phyloP scores from a whole-genome alignment of 1,140 invertebrate genomes.

The Ridgeia piscesae region DNA sequence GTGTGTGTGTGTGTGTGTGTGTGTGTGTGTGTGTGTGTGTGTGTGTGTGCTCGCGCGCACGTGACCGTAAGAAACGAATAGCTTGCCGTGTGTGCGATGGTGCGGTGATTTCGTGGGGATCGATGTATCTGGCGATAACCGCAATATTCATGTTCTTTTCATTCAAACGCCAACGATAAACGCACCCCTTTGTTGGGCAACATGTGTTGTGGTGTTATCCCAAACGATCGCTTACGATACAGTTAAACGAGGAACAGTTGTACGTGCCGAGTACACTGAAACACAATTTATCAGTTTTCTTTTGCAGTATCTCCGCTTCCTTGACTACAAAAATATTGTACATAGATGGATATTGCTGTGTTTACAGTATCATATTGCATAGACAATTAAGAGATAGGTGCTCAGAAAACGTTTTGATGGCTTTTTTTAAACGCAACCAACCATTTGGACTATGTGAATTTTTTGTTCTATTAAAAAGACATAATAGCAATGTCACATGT shows the following conservation, averaged over 20 bases:
- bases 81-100: not conserved
- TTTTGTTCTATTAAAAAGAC: too few relatives aligned
- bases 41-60: too few relatives aligned
- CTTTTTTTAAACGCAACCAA: too few relatives aligned
- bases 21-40: too few relatives aligned
- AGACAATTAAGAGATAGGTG: too few relatives aligned
- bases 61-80: too few relatives aligned
- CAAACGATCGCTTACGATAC: not conserved
- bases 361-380: slow-evolving; percentile 21
- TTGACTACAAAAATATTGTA: not conserved
- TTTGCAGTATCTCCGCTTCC: not conserved
- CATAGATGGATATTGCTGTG: not conserved
- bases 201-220: not conserved
- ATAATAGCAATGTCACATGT: too few relatives aligned
- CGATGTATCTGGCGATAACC: not conserved
- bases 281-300: not conserved
- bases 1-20: too few relatives aligned
- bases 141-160: not conserved
- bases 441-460: too few relatives aligned
- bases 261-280: not conserved
- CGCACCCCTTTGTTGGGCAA: not conserved
- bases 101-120: not conserved
- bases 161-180: not conserved
- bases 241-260: not conserved
- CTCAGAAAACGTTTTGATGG: too few relatives aligned